These are phyloP conservation scores for Coleophora deauratella DNA, from an alignment of 2,888 invertebrate species.

Conservation along the genomic window DNA sequence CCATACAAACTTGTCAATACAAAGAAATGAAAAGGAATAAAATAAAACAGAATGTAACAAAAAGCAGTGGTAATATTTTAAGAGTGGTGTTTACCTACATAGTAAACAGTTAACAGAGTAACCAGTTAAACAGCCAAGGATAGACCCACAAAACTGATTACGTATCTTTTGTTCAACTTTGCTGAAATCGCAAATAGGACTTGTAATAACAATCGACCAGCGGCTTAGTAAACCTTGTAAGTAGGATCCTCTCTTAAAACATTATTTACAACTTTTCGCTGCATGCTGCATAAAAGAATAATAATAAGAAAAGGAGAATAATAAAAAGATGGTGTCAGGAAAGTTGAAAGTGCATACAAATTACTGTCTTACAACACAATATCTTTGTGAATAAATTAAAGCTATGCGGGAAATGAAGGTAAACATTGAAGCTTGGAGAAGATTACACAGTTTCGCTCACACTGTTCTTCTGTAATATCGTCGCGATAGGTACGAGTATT, in stretches of 20 bases:
- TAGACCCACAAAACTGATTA: too few species aligned
- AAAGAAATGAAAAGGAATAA: neutral
- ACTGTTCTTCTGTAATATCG: too few species aligned
- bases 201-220: too few species aligned
- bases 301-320: neutral
- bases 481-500: too few species aligned
- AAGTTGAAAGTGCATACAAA: constrained; percentile 9
- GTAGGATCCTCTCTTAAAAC: too few species aligned
- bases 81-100: neutral
- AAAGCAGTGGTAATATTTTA: too few species aligned
- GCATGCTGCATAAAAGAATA: neutral
- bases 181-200: too few species aligned
- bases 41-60: too few species aligned
- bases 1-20: neutral
- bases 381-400: constrained; percentile 2
- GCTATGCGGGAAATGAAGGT: constrained; percentile 6
- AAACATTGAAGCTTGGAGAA: constrained; percentile 5
- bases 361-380: constrained; percentile 3
- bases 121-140: too few species aligned
- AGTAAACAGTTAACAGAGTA: neutral
- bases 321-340: neutral
- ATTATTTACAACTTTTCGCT: too few species aligned
- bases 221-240: too few species aligned
- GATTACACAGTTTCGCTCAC: constrained; percentile 1
- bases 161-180: too few species aligned